A percentile compares a stretch with the other conserved stretches of the same genome.
Conservation (phyloP, 64 coral and sea anemone species). For the Dendronephthya gigantea region DNA sequence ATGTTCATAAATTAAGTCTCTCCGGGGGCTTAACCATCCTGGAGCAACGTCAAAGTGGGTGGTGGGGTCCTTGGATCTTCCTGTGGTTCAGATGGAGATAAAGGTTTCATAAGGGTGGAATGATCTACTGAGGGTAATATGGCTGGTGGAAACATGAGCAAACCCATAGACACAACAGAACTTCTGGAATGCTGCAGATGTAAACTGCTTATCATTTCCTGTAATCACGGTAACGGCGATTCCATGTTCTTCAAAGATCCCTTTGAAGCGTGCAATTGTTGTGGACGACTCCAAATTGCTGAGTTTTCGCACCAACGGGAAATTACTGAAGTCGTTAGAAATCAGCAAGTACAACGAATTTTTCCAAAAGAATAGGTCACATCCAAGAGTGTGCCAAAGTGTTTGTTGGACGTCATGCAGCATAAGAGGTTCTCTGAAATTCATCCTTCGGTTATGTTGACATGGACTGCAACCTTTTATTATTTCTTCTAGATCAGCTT, state of each 20-base stretch:
- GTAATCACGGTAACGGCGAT: background rate
- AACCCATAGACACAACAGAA: background rate
- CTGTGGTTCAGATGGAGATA: no score
- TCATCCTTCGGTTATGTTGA: background rate
- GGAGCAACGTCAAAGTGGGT: no score
- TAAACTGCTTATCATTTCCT: background rate
- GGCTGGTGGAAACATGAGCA: background rate
- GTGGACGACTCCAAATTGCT: background rate
- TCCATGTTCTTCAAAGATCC: constrained; percentile 9
- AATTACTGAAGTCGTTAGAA: background rate
- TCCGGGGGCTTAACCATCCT: no score
- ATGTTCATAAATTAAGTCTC: no score
- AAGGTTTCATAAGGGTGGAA: no score
- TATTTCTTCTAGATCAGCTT: background rate
- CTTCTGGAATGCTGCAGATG: background rate
- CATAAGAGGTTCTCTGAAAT: background rate
- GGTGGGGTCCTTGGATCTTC: no score
- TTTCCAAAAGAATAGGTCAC: background rate
- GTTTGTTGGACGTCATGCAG: background rate
- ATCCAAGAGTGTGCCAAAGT: background rate
- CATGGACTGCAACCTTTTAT: background rate
- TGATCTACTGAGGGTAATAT: background rate
- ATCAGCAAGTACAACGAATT: background rate
- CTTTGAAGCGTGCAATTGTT: background rate
- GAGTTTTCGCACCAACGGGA: background rate